These are phyloP conservation scores for Diaprepes abbreviatus DNA, from an alignment of 2,888 invertebrate genomes.

Conservation along the genomic window DNA sequence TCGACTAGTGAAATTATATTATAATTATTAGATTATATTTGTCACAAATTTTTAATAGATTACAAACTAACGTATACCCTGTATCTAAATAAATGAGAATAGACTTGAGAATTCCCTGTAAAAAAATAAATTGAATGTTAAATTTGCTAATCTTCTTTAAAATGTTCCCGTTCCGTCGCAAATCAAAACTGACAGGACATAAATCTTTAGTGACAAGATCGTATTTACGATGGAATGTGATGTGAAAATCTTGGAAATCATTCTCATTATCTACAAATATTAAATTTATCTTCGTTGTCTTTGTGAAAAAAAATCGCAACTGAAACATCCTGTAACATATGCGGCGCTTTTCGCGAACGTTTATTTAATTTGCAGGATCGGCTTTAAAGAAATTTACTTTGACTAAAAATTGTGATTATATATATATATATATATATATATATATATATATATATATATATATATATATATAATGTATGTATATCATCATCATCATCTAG, in stretches of 20 bases:
- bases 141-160: constrained; percentile 9
- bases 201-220: constrained; percentile 23
- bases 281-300: constrained; percentile 15
- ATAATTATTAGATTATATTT: no score
- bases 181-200: constrained; percentile 22
- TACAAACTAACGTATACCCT: no score
- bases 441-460: no score
- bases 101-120: no score
- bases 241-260: constrained; percentile 25
- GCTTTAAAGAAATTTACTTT: background rate
- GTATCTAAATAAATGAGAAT: no score
- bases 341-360: background rate
- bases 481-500: no score
- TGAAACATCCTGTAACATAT: constrained; percentile 17
- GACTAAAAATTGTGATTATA: no score
- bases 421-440: no score
- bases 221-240: constrained; percentile 21
- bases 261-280: constrained; percentile 26
- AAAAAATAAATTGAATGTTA: background rate
- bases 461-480: no score
- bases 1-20: no score
- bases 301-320: background rate
- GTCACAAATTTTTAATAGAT: no score
- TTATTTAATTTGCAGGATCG: background rate
- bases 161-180: constrained; percentile 13